Base-by-base conservation (phyloP, 2,797 vertebrate genomes). In the Catharus ustulatus region DNA sequence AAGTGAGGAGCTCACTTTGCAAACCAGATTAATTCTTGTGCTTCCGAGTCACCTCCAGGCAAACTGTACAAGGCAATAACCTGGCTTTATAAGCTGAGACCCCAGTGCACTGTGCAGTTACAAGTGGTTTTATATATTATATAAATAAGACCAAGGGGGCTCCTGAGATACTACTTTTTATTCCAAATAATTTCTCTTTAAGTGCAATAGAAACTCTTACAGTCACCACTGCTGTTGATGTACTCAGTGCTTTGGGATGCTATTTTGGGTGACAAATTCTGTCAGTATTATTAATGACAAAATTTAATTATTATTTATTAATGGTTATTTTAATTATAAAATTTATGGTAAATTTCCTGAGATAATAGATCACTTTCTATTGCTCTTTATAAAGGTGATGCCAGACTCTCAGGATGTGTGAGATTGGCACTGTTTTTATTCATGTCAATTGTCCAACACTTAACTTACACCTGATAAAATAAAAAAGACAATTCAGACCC, bases 181-280 rank as follows among this genome's bases (percentile, higher is more conserved):
- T 88, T 96, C 63, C 67, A 88, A 85, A 71, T 66, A 68, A 79
- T 86, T 84, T 82, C 36, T 89, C 21, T 88, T 80, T 72, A 57
- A 86, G 67, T 94, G 68, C 73, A 89, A 57, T 87, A 87, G 62
- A 63, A 93, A 48, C 92, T 85, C 54, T 86, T 85, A 67, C n/a
- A 86, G 74, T 61, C 62, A 57, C 46, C 45, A 64, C 67, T 95
- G 91, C 66, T 91, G 43, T 79, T 80, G 77, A 84, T 90, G 89
- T 84, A 73, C 54, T 27, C n/a, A 51, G n/a, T 63, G 71, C 86
- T 90, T 92, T 90, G 64, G 63, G 74, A 81, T 89, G 86, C 81
- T 94, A 40, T 58, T 78, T 85, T 67, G 78, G 87, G 72, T 95
- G 79, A 77, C 96, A 96, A 96, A 96, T 96, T 96, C 95, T 96